Evolutionary conservation across 1,140 invertebrate species (phyloP), one percentile per base, ranked within the genome.

Genomic region (Hesperophylax magnus): DNA sequence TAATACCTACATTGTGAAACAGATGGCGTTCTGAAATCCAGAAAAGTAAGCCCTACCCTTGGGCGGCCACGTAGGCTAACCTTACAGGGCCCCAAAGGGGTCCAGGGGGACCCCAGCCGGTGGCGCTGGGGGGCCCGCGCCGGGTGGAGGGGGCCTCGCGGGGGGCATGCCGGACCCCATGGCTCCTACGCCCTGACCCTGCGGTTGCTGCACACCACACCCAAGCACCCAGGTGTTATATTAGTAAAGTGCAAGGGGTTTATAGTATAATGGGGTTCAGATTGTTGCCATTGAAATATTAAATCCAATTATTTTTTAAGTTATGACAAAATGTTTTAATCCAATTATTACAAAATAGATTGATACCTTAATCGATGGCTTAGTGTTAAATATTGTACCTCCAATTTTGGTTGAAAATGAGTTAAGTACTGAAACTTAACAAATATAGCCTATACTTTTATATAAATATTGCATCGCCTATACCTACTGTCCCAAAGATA

Each of bases 61-160:
- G 9, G 47, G 31, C 31, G 75, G 22, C 27, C 27, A 39, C 15
- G 72, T 6, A 5, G 77, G 71, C 54, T 79, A 60, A 80, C 81
- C 87, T 90, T 88, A 90, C 81, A 90, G 88, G 86, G 89, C 89
- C 87, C 89, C 89, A 81, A 90, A 90, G 53, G 89, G 89, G 86
- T 90, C 89, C 60, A 90, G 86, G 79, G 89, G 89, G 72, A 90
- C 87, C 53, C 22, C 74, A 77, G 88, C 86, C 67, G 86, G 82
- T 78, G 87, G 87, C 85, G 88, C 86, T 71, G 86, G 82, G 77
- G 86, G 87, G 81, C 85, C 82, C 76, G 86, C 84, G 2, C 81
- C 84, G 78, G 86, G 87, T 69, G 86, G 84, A 56, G 86, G 86
- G 72, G 86, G 86, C 53, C 84, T 85, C 31, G 84, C 78, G 58